Evolutionary conservation across 2,113 vertebrate genomes (phyloP), one percentile per base, ranked within the genome.

Genomic region (Narcine bancroftii): DNA sequence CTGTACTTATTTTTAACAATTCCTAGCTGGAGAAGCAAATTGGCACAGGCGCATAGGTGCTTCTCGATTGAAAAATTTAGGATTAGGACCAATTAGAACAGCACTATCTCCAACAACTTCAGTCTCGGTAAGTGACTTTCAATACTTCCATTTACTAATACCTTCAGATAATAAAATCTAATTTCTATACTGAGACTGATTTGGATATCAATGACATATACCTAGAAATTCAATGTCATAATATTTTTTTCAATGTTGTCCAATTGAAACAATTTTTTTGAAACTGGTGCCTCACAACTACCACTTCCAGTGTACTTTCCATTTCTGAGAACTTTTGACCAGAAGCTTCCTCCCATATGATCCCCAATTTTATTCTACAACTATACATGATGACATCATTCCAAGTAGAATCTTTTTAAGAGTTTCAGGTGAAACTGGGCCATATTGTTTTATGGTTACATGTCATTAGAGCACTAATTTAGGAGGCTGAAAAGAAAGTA

Each of bases 111-210:
- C 95, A 3, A 93, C 94, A 42, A 39, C 93, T 69, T 42, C 85
- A 77, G 93, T 94, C 92, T 93, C 93, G 39, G 97, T 96, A 95
- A 97, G 97, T 95, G 45, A 53, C 87, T 89, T 81, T 66, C 71
- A 92, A 83, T 10, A 73, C 29, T 39, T 11, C 45, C 45, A 10
- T 39, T 39, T 39, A 66, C n/a, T 42, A 71, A 73, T 11, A 72
- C 50, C 15, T 33, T 47, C 53, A 26, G 29, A 83, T 26, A 0
- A 19, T 66, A 26, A 17, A 72, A 13, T 42, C 19, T 45, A 33
- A 36, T 72, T 53, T 79, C 50, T 77, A 21, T 42, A 75, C 13
- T 33, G 17, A 26, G 1, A 92, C 11, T 9, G 11, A 75, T 29
- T 63, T 63, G 60, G 9, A 11, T 63, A 63, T 63, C 3, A 15